Evolutionary conservation across 2,888 invertebrate species (phyloP), one percentile per base, ranked within the genome.

Genomic region (Barypeithes pellucidus): DNA sequence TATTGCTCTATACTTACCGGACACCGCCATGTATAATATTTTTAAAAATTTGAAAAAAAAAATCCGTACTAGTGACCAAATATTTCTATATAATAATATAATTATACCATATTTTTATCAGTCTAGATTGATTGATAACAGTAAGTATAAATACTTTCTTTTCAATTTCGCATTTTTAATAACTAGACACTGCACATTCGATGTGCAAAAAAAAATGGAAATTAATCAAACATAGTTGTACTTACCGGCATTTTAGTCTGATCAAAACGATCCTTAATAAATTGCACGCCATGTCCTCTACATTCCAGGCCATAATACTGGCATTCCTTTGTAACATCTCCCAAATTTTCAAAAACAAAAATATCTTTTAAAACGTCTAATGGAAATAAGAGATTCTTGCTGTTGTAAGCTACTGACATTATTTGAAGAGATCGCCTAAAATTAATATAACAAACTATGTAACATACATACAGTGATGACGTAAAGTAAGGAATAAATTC

Each of bases 341-440:
- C 80, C 16, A 81, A 82, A 61, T 84, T 84, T 63, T 85, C 82
- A 78, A 89, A 90, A 0, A 87, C 79, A 29, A 92, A 82, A 82
- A 89, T 85, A 4, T 85, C 79, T 73, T 86, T 83, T 14, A 92
- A 78, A 67, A 85, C 83, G 0, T 78, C 68, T 24, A 85, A 78
- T 0, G 91, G 90, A 77, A 89, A 89, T 0, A 84, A 83, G 12
- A 89, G 83, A 41, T 85, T 87, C 82, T 88, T 89, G 79, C 88
- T 90, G 82, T 87, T 89, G 82, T 91, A 93, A 1, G 89, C 91
- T 12, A 83, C 80, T 73, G 88, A 88, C 88, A 92, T 87, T 0
- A 89, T 87, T 80, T 84, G 80, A 3, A 92, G 83, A 1, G 89
- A 88, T 65, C 82, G 84, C 79, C 92, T 93, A 84, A 65, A 86